A percentile compares a stretch with the other conserved stretches of the same genome.
These are phyloP conservation scores for Liolophura sinensis DNA, from an alignment of 1,140 invertebrate genomes.

Conservation along the genomic window DNA sequence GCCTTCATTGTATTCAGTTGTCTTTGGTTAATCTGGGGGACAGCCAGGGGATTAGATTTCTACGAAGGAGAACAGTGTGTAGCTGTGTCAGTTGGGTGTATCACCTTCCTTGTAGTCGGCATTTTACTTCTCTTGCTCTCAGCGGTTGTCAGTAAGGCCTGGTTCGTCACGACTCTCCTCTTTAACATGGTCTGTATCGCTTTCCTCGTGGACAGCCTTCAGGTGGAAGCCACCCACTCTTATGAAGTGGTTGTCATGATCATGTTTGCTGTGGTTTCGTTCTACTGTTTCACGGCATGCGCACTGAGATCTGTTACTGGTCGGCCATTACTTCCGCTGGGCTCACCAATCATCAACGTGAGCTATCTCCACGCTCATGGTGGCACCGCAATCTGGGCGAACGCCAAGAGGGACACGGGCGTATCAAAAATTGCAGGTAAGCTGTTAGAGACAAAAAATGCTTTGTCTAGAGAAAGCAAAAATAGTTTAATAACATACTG, in stretches of 20 bases:
- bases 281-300: slow-evolving; percentile 35
- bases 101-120: slow-evolving; percentile 27
- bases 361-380: slow-evolving; percentile 33
- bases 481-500: too few species aligned
- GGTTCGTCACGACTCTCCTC: slow-evolving; percentile 27
- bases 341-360: slow-evolving; percentile 35
- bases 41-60: slow-evolving; percentile 22
- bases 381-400: slow-evolving; percentile 28
- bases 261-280: slow-evolving; percentile 29
- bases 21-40: slow-evolving; percentile 41
- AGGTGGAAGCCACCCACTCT: slow-evolving; percentile 13
- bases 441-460: neutral
- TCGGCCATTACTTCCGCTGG: slow-evolving; percentile 31
- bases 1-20: slow-evolving; percentile 31
- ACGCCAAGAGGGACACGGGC: slow-evolving; percentile 30
- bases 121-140: slow-evolving; percentile 30
- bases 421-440: slow-evolving; percentile 39
- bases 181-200: slow-evolving; percentile 35
- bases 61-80: slow-evolving; percentile 21
- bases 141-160: slow-evolving; percentile 30
- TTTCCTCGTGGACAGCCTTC: slow-evolving; percentile 23
- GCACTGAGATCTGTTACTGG: slow-evolving; percentile 26
- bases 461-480: too few species aligned
- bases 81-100: slow-evolving; percentile 19
- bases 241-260: slow-evolving; percentile 29